Conservation (phyloP, 2,888 invertebrate species). For the Cotesia congregata region DNA sequence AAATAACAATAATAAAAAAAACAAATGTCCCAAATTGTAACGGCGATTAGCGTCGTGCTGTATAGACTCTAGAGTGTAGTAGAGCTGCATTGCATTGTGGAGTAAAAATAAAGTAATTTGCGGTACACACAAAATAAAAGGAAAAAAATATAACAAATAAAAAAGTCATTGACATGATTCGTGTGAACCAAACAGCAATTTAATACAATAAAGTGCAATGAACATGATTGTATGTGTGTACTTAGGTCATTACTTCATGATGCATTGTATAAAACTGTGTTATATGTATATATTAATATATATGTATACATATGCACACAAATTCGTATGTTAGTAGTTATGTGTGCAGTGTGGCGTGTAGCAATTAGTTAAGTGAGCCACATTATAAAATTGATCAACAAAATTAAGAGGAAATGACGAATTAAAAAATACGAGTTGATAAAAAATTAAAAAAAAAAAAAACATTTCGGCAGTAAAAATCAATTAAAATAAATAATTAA, state of each 20-base stretch:
- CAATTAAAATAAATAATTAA: slow-evolving; percentile 17
- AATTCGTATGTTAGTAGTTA: slow-evolving; percentile 52
- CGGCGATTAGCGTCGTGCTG: slow-evolving; percentile 65
- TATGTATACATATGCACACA: slow-evolving; percentile 55
- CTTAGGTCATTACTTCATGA: slow-evolving; percentile 36
- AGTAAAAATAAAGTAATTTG: slow-evolving; percentile 13
- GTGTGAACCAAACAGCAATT: slow-evolving; percentile 28
- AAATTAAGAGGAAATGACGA: slow-evolving; percentile 11
- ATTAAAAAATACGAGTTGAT: slow-evolving; percentile 30
- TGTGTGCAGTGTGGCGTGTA: slow-evolving; percentile 64
- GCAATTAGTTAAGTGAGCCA: slow-evolving; percentile 57
- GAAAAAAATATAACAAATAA: neutral
- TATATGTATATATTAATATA: slow-evolving; percentile 49
- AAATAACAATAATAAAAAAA: slow-evolving; percentile 26
- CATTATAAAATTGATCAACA: slow-evolving; percentile 19
- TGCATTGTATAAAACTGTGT: slow-evolving; percentile 60
- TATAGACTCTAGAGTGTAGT: slow-evolving; percentile 67
- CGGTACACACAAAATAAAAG: neutral
- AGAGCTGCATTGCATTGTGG: slow-evolving; percentile 41
- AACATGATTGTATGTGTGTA: slow-evolving; percentile 9
- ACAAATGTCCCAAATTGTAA: slow-evolving; percentile 48
- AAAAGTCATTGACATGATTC: slow-evolving; percentile 23
- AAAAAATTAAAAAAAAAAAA: slow-evolving; percentile 21
- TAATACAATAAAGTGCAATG: slow-evolving; percentile 8
- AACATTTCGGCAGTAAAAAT: slow-evolving; percentile 10